Evolutionary conservation across 1,140 invertebrate genomes (phyloP), one percentile per base, ranked within the genome.

Genomic region (Orussus abietinus): DNA sequence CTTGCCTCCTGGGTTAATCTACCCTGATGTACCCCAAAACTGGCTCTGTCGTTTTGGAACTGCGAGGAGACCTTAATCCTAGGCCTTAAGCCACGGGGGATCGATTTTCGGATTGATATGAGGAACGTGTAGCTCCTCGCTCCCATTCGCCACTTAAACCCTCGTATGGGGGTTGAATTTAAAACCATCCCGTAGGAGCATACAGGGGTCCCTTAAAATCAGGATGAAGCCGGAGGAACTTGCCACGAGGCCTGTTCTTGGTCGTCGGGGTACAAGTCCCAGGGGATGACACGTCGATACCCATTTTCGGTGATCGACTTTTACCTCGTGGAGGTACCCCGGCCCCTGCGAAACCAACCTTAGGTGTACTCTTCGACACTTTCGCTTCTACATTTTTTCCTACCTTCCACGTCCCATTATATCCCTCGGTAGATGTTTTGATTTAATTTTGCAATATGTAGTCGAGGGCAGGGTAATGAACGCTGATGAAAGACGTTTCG

Each of bases 81-180:
- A n/a, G n/a, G n/a, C n/a, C n/a, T n/a, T n/a, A n/a, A n/a, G n/a
- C n/a, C n/a, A n/a, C n/a, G n/a, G n/a, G n/a, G 14, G 17, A 36
- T 42, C 19, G 40, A 42, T 42, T 22, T 7, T 15, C 14, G 21
- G 21, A 57, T 62, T 55, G 58, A 53, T 47, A 62, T 62, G 58
- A 59, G 43, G 22, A 13, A 17, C 45, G 47, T 57, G 55, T 57
- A 57, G 40, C 45, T 18, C 10, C n/a, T 11, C 10, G 35, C 31
- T 42, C 42, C 25, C 43, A 38, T 20, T 21, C 38, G 45, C 51
- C 51, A 56, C 51, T 40, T 35, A 41, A 38, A 7, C 39, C 25
- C 42, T 51, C 56, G 60, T 47, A 55, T 66, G 58, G 62, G 56
- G 62, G 51, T 53, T 64, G 64, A 66, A 66, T 66, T 66, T 66